Base-by-base conservation (phyloP, 1,140 invertebrate genomes). In the Phortica variegata region DNA sequence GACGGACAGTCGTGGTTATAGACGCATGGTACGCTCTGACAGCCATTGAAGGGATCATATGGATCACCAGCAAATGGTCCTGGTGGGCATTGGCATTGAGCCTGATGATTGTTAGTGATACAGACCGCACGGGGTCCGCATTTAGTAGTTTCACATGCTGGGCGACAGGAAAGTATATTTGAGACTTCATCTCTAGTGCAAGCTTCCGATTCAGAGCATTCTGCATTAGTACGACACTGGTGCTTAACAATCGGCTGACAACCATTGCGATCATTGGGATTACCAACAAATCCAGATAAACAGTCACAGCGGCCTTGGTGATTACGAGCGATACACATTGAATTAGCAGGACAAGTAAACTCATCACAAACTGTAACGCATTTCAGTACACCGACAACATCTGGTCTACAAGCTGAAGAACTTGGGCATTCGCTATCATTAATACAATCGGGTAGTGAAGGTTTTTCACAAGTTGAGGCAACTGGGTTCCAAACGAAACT, bases 111-210 rank as follows among this genome's bases (percentile, higher is more conserved):
- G 55, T 92, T 90, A 2, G 90, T 88, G 12, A 92, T 80, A 61
- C 90, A 93, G 10, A 93, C 78, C 15, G 91, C 89, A 54, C 88
- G 86, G 1, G 90, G 89, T 5, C 92, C 92, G 73, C 92, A 95
- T 31, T 80, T 80, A 2, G 88, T 65, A 13, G 80, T 80, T 42
- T 87, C 82, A 71, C 92, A 95, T 41, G 90, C 89, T 1, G 86
- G 79, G 43, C 83, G 76, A 72, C 91, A 94, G 54, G 80, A 81
- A 10, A 79, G 77, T 23, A 70, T 54, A 44, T 76, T 74, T 4
- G 74, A 54, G 21, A 65, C 53, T 29, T 77, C 77, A 37, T 77
- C 57, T 56, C 56, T 75, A 63, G 79, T 79, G 70, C 91, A 93
- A 2, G 84, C 83, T 60, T 92, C 86, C 46, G 84, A 84, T 79